These are phyloP conservation scores for Trichacis sp. DNA, from an alignment of 2,888 invertebrate species.

Conservation along the genomic window DNA sequence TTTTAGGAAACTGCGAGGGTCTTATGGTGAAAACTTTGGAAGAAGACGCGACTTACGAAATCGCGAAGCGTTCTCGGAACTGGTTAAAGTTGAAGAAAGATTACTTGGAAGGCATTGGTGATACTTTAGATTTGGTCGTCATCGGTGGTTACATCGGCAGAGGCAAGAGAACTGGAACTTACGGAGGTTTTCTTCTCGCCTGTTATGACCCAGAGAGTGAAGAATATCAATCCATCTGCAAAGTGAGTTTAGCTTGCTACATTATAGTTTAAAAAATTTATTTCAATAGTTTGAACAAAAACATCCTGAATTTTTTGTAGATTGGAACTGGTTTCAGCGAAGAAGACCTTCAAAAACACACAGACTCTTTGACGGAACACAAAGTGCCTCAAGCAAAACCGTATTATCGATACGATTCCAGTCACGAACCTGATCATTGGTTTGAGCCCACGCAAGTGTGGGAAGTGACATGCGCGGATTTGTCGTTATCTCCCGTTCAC, in stretches of 20 bases:
- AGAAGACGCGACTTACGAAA: constrained; percentile 94
- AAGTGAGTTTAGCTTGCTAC: constrained; percentile 78
- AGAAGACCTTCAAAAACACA: constrained; percentile 84
- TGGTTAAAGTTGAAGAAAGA: constrained; percentile 99
- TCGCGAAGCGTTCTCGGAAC: constrained; percentile 92
- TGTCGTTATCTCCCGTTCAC: constrained; percentile 95
- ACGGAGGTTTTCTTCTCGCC: constrained; percentile 95
- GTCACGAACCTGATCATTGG: constrained; percentile 89
- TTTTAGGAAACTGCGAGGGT: constrained; percentile 92
- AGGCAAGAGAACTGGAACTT: constrained; percentile 92
- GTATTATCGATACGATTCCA: constrained; percentile 84
- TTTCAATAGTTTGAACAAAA: too few relatives aligned
- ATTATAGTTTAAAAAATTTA: too few relatives aligned
- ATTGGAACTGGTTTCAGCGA: constrained; percentile 96
- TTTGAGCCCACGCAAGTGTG: constrained; percentile 89
- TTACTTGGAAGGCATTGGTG: constrained; percentile 96
- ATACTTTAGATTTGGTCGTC: constrained; percentile 95
- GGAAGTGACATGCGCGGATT: constrained; percentile 97
- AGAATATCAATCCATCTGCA: constrained; percentile 92
- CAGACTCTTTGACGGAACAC: constrained; percentile 80
- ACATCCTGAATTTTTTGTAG: too few relatives aligned
- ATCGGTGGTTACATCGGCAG: constrained; percentile 94
- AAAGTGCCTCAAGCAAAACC: constrained; percentile 81
- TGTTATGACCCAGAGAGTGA: constrained; percentile 92
- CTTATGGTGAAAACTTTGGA: constrained; percentile 97